Evolutionary conservation across 2,113 vertebrate species (phyloP).

Genomic region (Brachypteracias leptosomus): DNA sequence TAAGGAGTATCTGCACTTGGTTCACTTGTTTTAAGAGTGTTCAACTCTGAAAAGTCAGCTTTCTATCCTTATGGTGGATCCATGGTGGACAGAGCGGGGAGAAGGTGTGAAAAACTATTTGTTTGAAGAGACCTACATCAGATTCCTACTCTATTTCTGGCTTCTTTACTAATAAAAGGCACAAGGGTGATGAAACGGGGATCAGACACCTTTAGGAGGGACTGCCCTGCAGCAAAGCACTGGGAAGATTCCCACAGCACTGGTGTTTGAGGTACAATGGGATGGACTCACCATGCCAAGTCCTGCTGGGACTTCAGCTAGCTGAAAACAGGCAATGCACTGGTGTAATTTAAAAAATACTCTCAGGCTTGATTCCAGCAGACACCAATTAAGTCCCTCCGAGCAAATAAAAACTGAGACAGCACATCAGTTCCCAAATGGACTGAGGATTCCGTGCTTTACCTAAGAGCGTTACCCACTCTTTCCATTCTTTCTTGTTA

Average conservation of each 20-base stretch:
- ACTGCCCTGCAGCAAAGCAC: background rate
- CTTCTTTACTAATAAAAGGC: background rate
- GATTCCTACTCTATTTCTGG: background rate
- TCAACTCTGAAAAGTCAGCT: background rate
- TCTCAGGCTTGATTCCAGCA: background rate
- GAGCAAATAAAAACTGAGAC: background rate
- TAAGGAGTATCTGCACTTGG: background rate
- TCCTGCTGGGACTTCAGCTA: background rate
- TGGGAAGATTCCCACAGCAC: background rate
- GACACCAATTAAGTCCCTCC: background rate
- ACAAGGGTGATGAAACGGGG: fast-evolving
- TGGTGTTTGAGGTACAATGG: fast-evolving
- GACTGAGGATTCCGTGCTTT: background rate
- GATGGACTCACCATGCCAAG: background rate
- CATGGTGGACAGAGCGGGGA: background rate
- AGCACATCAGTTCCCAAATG: background rate
- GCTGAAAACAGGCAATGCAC: background rate
- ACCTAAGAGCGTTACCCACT: background rate
- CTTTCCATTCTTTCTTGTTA: background rate
- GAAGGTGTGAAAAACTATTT: background rate
- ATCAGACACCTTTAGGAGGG: background rate
- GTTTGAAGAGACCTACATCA: background rate
- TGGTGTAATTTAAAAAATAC: background rate
- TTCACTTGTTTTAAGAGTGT: background rate
- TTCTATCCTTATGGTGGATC: background rate